Base-by-base conservation (phyloP, 2,113 vertebrate species). In the Mormyrus lacerda region DNA sequence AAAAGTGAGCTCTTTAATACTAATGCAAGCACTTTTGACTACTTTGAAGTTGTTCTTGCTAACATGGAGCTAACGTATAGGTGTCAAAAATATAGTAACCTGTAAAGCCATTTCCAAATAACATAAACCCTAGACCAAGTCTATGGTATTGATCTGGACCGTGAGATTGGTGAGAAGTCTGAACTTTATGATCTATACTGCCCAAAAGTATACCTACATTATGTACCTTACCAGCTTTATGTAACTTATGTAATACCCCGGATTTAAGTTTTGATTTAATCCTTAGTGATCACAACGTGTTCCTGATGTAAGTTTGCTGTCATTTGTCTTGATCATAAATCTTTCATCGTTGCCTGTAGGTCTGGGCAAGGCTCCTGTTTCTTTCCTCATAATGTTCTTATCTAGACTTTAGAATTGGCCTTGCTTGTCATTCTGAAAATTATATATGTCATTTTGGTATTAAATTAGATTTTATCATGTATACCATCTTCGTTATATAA, bases 251-350 rank as follows among this genome's bases (percentile, higher is more conserved):
- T 92, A 92, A 92, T 92, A 82, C 86, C 90, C 90, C 87, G 1
- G 91, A 91, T 93, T 94, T 93, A 53, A 89, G 91, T 91, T 90
- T 91, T 92, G 91, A 93, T 91, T 89, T 92, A 90, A 91, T 91
- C 51, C 79, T 88, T 91, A 93, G 93, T 90, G 94, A 92, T 91
- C 92, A 94, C 90, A 91, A 89, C 90, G 90, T 76, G 88, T 85
- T 90, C 91, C 90, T 90, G 93, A 89, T 91, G 91, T 87, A 90
- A 91, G 90, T 91, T 91, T 89, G 90, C 91, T 92, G 91, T 91
- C 92, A 93, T 96, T 94, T 27, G n/a, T 69, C 10, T 94, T 94
- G 93, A 90, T 94, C 92, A 95, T 95, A 92, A 95, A 95, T 95
- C 94, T 95, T 94, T 95, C 90, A 95, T 94, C 90, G 35, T 21